These are phyloP conservation scores for Folsomia candida DNA, from an alignment of 2,888 invertebrate genomes.

Conservation along the genomic window DNA sequence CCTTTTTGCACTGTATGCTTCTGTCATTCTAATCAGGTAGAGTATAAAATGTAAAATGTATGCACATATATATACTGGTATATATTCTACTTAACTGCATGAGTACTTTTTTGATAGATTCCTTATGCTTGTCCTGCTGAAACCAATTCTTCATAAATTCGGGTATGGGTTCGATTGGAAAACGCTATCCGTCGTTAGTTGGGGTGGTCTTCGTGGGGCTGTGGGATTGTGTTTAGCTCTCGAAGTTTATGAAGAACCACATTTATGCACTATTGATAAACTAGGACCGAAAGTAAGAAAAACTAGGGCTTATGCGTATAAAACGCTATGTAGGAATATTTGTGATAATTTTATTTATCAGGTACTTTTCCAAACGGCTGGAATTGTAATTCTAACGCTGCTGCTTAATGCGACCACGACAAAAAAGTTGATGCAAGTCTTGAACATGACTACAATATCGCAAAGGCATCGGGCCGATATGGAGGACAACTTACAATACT, in stretches of 20 bases:
- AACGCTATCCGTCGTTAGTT: slow-evolving; percentile 61
- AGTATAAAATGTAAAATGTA: not conserved
- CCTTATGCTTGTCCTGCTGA: slow-evolving; percentile 58
- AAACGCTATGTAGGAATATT: not conserved
- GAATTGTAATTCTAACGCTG: slow-evolving; percentile 61
- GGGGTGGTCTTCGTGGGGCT: slow-evolving; percentile 64
- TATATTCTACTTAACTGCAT: slow-evolving; percentile 52
- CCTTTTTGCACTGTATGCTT: slow-evolving; percentile 56
- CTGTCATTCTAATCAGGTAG: slow-evolving; percentile 54
- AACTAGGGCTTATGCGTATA: too few species aligned
- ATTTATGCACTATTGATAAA: slow-evolving; percentile 47
- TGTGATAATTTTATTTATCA: slow-evolving; percentile 11
- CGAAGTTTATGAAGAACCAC: slow-evolving; percentile 58
- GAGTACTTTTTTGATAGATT: slow-evolving; percentile 50
- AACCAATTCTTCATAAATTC: slow-evolving; percentile 58
- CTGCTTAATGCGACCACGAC: slow-evolving; percentile 63
- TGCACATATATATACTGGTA: not conserved
- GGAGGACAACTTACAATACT: slow-evolving; percentile 57
- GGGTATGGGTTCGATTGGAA: slow-evolving; percentile 64
- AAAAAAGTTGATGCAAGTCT: slow-evolving; percentile 57
- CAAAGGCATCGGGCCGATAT: slow-evolving; percentile 60
- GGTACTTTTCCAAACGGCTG: slow-evolving; percentile 62
- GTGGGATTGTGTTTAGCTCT: slow-evolving; percentile 62
- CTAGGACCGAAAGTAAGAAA: slow-evolving; percentile 45
- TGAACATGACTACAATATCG: slow-evolving; percentile 60